Evolutionary conservation across 1,140 invertebrate species (phyloP), one percentile per base, ranked within the genome.

Genomic region (Rhopalosiphum padi): DNA sequence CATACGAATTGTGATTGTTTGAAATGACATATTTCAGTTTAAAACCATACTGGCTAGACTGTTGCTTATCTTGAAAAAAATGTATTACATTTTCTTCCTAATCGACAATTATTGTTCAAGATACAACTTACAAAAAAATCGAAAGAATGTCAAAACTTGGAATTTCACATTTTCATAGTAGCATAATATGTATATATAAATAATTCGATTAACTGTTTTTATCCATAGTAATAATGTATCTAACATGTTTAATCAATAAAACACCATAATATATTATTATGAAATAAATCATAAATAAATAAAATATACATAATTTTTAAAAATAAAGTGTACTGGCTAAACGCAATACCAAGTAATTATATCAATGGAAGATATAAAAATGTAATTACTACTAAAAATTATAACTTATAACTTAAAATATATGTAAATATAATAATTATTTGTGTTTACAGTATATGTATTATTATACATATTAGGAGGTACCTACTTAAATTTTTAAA

Each of bases 131-230:
- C 4, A 77, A 77, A 77, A 77, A 77, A 77, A 77, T 1, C 11
- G n/a, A 77, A 77, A 77, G 60, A 77, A 68, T 68, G 60, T n/a
- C 60, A 68, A 68, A n/a, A 68, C 60, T n/a, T n/a, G 30, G 60
- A 68, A 77, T 77, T 77, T n/a, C 15, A 6, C 30, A 60, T 60
- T 60, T 60, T 60, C 11, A 4, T 25, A 60, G 55, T 60, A 60
- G 2, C 2, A 15, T 60, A 15, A 15, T 60, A 15, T 30, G 25
- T 60, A 60, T 60, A 60, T 30, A 77, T 77, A 77, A 77, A 77
- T 77, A n/a, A 77, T 77, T 77, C 2, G n/a, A 77, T 77, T 77
- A 35, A 35, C 30, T 60, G n/a, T 77, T 77, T 77, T n/a, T 21
- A 18, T 35, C n/a, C 30, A n/a, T 77, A 77, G 2, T 15, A 77